Conservation (phyloP, 2,797 vertebrate species). For the Halcyon smyrnensis region DNA sequence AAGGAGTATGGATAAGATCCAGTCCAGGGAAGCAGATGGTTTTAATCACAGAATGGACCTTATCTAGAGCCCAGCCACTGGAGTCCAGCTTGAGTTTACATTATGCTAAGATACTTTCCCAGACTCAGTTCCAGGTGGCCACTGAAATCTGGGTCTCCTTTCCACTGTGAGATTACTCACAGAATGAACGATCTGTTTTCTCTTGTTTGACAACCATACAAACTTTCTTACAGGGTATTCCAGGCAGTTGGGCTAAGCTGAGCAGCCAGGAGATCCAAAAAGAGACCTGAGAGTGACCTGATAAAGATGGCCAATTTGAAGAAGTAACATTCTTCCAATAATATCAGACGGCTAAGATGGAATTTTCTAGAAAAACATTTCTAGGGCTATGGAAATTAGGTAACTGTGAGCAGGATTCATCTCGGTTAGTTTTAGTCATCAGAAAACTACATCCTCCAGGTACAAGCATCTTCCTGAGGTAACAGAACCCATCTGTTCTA, state of each 20-base stretch:
- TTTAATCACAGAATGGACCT: not conserved
- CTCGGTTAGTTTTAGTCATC: not conserved
- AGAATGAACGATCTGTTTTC: not conserved
- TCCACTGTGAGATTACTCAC: not conserved
- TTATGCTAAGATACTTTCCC: not conserved
- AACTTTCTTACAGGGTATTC: not conserved
- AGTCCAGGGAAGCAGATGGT: conserved; percentile 1
- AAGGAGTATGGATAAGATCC: not conserved
- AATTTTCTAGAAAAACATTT: not conserved
- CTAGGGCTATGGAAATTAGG: not conserved
- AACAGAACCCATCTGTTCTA: not conserved
- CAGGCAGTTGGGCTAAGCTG: not conserved
- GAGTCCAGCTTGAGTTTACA: not conserved
- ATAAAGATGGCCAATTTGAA: not conserved
- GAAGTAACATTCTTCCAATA: not conserved
- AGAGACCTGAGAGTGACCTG: not conserved
- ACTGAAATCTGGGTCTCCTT: not conserved
- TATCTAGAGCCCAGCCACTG: not conserved
- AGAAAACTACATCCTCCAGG: conserved; percentile 3
- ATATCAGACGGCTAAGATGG: not conserved
- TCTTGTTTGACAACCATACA: not conserved
- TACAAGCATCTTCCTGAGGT: not conserved
- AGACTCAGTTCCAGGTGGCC: not conserved
- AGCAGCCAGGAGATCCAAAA: not conserved
- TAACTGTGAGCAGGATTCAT: not conserved